Evolutionary conservation across 1,140 invertebrate species (phyloP).

Genomic region (Schlechtendalia chinensis): DNA sequence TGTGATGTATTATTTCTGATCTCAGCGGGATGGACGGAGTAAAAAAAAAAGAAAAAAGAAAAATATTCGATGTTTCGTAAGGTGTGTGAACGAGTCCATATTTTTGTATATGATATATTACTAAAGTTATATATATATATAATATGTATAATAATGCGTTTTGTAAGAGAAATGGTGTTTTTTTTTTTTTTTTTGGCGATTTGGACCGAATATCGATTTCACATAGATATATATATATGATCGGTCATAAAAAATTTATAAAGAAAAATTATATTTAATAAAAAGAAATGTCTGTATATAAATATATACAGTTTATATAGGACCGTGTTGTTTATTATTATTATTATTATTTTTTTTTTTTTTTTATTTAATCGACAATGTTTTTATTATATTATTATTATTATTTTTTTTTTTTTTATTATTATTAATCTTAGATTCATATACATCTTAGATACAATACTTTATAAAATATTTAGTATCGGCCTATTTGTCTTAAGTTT

Average conservation of each 20-base stretch:
- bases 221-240: conserved; percentile 11
- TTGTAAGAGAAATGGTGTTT: conserved; percentile 40
- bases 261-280: not conserved
- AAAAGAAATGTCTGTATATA: not conserved
- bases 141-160: not conserved
- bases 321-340: conserved; percentile 41
- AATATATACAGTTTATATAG: conserved; percentile 27
- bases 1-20: conserved; percentile 47
- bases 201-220: conserved; percentile 25
- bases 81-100: conserved; percentile 22
- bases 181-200: conserved; percentile 22
- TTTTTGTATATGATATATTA: not conserved
- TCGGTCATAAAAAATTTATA: not conserved
- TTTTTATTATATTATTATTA: too few relatives aligned
- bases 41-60: too few relatives aligned
- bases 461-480: not conserved
- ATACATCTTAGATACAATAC: conserved; percentile 16
- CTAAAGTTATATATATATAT: conserved; percentile 21
- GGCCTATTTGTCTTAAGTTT: conserved; percentile 30
- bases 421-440: not conserved
- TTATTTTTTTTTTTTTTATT: conserved; percentile 29
- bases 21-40: not conserved
- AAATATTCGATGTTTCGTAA: conserved; percentile 7
- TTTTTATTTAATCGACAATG: conserved; percentile 41
- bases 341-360: too few relatives aligned